Evolutionary conservation across 2,888 invertebrate species (phyloP), one percentile per base, ranked within the genome.

Genomic region (Thecophora atra): DNA sequence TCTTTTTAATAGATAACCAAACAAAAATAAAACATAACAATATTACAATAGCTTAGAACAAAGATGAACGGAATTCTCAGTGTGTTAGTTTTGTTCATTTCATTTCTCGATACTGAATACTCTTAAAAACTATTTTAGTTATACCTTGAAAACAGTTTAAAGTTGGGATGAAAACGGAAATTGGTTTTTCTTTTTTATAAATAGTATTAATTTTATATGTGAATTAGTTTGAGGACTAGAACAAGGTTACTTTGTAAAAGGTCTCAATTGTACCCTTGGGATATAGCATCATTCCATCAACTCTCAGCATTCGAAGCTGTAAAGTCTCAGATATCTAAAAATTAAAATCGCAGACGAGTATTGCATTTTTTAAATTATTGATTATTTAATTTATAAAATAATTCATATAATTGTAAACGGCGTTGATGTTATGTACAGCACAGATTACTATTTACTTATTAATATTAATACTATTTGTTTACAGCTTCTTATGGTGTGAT

Each of bases 1-100:
- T 72, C 75, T 73, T 74, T 76, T 75, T 73, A n/a, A 47, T 47
- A 47, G 47, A 47, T n/a, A 5, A 47, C 4, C 2, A n/a, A n/a
- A 47, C 47, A n/a, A n/a, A 19, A 60, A 62, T 60, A 28, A 17
- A n/a, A n/a, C n/a, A n/a, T 21, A 56, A 56, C 60, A 72, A 68
- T 44, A 54, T 65, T 68, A 65, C 47, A 65, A 26, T 37, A 37
- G 37, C 6, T 37, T 37, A 37, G 37, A 1, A 15, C 24, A 66
- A 56, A 64, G 30, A 42, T 28, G 26, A 15, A 37, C 6, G 15
- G 42, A 21, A 15, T n/a, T 63, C 13, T 37, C 21, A 37, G 63
- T 63, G 54, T 64, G 3, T 24, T 64, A 24, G 24, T 19, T 64
- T 24, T 11, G n/a, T 63, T 19, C 24, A 19, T 19, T 64, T 13